Conservation (phyloP, 2,888 invertebrate species). For the Syritta pipiens region DNA sequence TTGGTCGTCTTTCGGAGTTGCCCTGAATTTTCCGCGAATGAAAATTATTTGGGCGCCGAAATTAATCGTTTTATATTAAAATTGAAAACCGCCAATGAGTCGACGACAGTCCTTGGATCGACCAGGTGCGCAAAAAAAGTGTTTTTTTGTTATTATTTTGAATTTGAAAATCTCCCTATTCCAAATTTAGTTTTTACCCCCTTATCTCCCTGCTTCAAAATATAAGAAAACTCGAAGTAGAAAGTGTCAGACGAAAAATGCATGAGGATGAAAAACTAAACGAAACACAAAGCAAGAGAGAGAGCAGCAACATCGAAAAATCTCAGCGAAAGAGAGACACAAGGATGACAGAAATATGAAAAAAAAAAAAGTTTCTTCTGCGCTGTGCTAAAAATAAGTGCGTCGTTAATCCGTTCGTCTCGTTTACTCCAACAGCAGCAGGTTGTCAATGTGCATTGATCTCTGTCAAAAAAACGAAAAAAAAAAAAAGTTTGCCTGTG, state of each 20-base stretch:
- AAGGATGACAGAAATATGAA: constrained; percentile 1
- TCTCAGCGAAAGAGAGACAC: constrained; percentile 46
- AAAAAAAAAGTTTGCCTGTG: background rate
- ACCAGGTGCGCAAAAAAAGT: constrained; percentile 72
- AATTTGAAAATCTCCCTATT: background rate
- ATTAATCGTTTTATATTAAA: constrained; percentile 54
- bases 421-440: constrained; percentile 41
- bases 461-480: constrained; percentile 65
- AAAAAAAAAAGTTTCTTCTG: constrained; percentile 25
- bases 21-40: constrained; percentile 66
- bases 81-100: constrained; percentile 75
- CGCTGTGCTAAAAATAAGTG: constrained; percentile 63
- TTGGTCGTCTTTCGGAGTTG: constrained; percentile 64
- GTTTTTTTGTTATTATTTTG: constrained; percentile 3
- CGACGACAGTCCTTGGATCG: constrained; percentile 77
- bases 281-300: background rate
- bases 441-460: constrained; percentile 58
- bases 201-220: background rate
- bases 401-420: constrained; percentile 34
- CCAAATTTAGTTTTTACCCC: background rate
- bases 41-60: constrained; percentile 67
- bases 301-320: constrained; percentile 16
- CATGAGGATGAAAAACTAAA: constrained; percentile 34
- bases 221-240: constrained; percentile 35
- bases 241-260: constrained; percentile 58